Base-by-base conservation (phyloP, 2,888 invertebrate genomes). In the Sympetrum striolatum region DNA sequence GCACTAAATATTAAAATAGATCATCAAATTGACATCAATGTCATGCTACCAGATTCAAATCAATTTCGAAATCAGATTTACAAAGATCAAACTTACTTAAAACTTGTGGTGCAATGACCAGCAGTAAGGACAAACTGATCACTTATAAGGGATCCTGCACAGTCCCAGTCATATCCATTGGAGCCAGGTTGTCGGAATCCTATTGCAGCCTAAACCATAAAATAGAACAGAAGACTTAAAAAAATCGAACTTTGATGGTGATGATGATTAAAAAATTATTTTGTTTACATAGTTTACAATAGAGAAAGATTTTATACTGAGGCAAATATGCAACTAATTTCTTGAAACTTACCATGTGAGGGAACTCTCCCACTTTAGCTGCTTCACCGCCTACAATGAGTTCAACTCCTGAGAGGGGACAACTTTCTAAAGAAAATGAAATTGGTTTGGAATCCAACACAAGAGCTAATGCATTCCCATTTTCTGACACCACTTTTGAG, bases 371-470 rank as follows among this genome's bases (percentile, higher is more conserved):
- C 22, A 95, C 94, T 39, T 92, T 92, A 1, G 95, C 95, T 3
- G 95, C 94, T 80, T 93, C 93, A 0, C 96, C 96, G 0, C 96
- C 96, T 12, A 96, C 95, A 81, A 96, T 95, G 79, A 90, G 91
- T 35, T 73, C 90, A 39, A 92, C 80, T 14, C 91, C 90, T 79
- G 64, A 90, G 81, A 80, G 90, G 35, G 91, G 91, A 60, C 92
- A 92, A 22, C 91, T 91, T 12, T 90, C 90, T 15, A 91, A 90
- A 2, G 64, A 53, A 22, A 91, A 48, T 73, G 90, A 39, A 2
- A 91, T 80, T 2, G 91, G 90, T 14, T 91, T 90, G 10, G 91
- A 91, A 18, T 90, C 25, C 6, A 91, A 91, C 8, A 91, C 60
- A 18, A 92, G 79, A 18, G 90, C 90, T 80, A 91, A 90, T 18